Conservation (phyloP, 2,888 invertebrate species). For the Strigamia crassipes region DNA sequence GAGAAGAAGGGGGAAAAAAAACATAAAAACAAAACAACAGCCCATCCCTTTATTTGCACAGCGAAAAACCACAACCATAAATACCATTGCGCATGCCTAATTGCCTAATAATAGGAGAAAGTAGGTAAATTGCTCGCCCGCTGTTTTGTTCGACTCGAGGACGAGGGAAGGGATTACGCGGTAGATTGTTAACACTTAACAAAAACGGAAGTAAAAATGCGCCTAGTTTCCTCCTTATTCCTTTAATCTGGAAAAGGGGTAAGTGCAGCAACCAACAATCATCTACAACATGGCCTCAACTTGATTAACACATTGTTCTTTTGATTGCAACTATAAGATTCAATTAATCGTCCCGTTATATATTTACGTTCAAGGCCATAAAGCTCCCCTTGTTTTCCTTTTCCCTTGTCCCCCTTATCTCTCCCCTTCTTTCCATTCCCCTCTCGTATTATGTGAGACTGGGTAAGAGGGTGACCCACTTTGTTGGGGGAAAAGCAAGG, state of each 20-base stretch:
- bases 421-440: neutral
- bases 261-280: constrained; percentile 19
- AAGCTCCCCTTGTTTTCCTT: constrained; percentile 17
- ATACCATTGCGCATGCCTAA: constrained; percentile 1
- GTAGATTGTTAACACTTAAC: neutral
- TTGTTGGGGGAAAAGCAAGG: constrained; percentile 25
- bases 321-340: constrained; percentile 27
- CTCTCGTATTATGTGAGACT: constrained; percentile 33
- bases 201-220: neutral
- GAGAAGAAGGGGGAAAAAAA: neutral
- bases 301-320: neutral
- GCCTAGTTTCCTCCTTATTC: constrained; percentile 17
- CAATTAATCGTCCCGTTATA: constrained; percentile 34
- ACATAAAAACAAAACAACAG: neutral
- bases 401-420: neutral
- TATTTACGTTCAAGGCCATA: constrained; percentile 37
- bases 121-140: constrained; percentile 36
- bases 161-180: neutral
- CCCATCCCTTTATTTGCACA: neutral
- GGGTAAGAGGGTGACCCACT: constrained; percentile 40
- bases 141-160: constrained; percentile 4
- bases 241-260: constrained; percentile 19
- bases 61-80: neutral
- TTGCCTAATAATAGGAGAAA: constrained; percentile 17
- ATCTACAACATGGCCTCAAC: neutral